A percentile compares a stretch with the other conserved stretches of the same genome.
Conservation (phyloP, 2,888 invertebrate genomes). For the Diploptera punctata region DNA sequence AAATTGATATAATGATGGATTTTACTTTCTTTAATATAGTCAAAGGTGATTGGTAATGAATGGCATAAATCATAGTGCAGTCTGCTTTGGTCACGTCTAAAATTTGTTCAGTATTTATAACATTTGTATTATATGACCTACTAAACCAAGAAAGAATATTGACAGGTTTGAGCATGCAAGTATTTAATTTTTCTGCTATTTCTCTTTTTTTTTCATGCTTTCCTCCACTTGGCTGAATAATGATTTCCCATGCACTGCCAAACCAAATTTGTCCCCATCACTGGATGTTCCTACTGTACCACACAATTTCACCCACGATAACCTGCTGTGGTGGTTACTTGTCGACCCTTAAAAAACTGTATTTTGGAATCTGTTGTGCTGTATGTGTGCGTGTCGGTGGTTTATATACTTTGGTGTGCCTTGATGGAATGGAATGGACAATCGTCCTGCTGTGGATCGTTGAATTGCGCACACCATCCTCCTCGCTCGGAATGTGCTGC, state of each 20-base stretch:
- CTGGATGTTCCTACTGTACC: slow-evolving; percentile 25
- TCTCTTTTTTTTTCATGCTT: slow-evolving; percentile 59
- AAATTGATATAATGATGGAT: too few species aligned
- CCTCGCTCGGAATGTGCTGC: slow-evolving; percentile 40
- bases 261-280: slow-evolving; percentile 22
- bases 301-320: slow-evolving; percentile 13
- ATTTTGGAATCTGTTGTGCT: slow-evolving; percentile 41
- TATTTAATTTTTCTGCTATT: slow-evolving; percentile 46
- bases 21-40: too few species aligned
- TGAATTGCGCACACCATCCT: slow-evolving; percentile 31
- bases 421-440: slow-evolving; percentile 37
- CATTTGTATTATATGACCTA: neutral
- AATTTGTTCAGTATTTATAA: neutral
- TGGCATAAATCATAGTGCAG: too few species aligned
- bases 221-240: slow-evolving; percentile 56
- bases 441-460: slow-evolving; percentile 32
- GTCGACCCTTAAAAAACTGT: slow-evolving; percentile 32
- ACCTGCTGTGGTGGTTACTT: slow-evolving; percentile 36
- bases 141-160: neutral
- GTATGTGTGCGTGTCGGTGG: slow-evolving; percentile 42
- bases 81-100: neutral
- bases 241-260: slow-evolving; percentile 38
- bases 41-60: too few species aligned
- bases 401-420: slow-evolving; percentile 37
- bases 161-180: slow-evolving; percentile 33